A percentile compares a stretch with the other conserved stretches of the same genome.
phyloP scores from a whole-genome alignment of 2,888 invertebrate species.

The Sinhomidia bicolor region DNA sequence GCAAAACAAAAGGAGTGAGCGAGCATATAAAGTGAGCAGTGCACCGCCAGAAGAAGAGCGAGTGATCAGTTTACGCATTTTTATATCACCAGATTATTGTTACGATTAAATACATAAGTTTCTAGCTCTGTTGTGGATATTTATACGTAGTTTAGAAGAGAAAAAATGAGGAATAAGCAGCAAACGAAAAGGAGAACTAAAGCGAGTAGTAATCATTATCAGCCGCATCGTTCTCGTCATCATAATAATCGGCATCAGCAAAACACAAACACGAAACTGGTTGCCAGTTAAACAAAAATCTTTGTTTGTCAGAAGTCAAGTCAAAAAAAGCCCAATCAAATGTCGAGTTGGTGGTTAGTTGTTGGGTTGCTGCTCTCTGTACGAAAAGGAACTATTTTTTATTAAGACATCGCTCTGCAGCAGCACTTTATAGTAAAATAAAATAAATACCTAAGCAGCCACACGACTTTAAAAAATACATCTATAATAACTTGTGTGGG shows the following conservation, averaged over 20 bases:
- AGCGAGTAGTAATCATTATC: slow-evolving; percentile 28
- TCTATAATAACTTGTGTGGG: not conserved
- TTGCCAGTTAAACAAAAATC: slow-evolving; percentile 5
- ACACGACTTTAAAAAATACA: not conserved
- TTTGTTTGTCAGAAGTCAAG: not conserved
- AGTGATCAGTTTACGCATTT: not conserved
- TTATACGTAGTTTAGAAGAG: not conserved
- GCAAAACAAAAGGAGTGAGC: not conserved
- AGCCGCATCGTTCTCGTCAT: slow-evolving; percentile 19
- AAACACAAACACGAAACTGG: slow-evolving; percentile 4
- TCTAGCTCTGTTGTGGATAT: no score
- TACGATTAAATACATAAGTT: not conserved
- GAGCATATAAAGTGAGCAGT: no score
- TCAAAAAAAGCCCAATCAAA: no score
- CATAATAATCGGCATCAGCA: not conserved
- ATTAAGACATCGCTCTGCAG: slow-evolving; percentile 15
- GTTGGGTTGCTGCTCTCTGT: no score
- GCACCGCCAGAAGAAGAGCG: no score
- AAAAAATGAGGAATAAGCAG: not conserved
- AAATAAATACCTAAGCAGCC: no score
- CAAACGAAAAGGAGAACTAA: slow-evolving; percentile 8
- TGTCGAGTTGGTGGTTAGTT: no score
- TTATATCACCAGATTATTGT: not conserved
- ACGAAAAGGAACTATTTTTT: not conserved
- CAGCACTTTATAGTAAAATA: no score